phyloP scores from a whole-genome alignment of 2,113 vertebrate species.

The Sceloporus undulatus region DNA sequence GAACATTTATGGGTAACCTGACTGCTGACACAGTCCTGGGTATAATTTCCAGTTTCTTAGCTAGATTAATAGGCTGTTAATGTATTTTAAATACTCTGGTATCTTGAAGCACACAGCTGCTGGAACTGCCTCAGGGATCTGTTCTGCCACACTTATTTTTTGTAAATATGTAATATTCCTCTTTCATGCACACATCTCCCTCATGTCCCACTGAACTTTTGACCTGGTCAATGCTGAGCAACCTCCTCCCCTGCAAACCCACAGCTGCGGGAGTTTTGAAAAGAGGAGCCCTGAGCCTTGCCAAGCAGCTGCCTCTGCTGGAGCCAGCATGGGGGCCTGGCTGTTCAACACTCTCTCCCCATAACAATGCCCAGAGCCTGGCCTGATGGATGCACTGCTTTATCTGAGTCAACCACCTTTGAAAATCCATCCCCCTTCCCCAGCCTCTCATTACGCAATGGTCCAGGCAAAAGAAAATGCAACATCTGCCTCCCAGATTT shows the following conservation, averaged over 20 bases:
- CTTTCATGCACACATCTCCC: slow-evolving; percentile 15
- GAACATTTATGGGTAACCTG: slow-evolving; percentile 61
- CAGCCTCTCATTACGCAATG: not conserved
- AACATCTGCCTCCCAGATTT: slow-evolving; percentile 63
- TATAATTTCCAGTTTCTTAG: slow-evolving; percentile 54
- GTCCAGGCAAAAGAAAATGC: slow-evolving; percentile 46
- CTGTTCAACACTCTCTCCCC: slow-evolving; percentile 55
- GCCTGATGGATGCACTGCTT: slow-evolving; percentile 68
- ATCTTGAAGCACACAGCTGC: slow-evolving; percentile 15
- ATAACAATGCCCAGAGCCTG: slow-evolving; percentile 54
- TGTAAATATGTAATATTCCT: slow-evolving; percentile 12
- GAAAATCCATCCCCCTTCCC: slow-evolving; percentile 38
- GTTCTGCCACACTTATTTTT: slow-evolving; percentile 23
- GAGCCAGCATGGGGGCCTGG: slow-evolving; percentile 68
- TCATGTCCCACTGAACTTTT: slow-evolving; percentile 77
- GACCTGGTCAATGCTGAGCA: slow-evolving; percentile 69
- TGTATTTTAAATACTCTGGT: slow-evolving; percentile 47
- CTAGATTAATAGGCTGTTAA: slow-evolving; percentile 44
- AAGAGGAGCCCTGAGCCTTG: slow-evolving; percentile 56
- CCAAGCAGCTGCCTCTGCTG: slow-evolving; percentile 68
- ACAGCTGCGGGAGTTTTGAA: slow-evolving; percentile 49
- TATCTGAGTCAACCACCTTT: slow-evolving; percentile 43
- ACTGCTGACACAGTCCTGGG: slow-evolving; percentile 8
- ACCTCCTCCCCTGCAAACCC: slow-evolving; percentile 51
- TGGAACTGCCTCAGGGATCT: slow-evolving; percentile 29